Evolutionary conservation across 2,888 invertebrate genomes (phyloP), one percentile per base, ranked within the genome.

Genomic region (Tanytarsus gracilentus): DNA sequence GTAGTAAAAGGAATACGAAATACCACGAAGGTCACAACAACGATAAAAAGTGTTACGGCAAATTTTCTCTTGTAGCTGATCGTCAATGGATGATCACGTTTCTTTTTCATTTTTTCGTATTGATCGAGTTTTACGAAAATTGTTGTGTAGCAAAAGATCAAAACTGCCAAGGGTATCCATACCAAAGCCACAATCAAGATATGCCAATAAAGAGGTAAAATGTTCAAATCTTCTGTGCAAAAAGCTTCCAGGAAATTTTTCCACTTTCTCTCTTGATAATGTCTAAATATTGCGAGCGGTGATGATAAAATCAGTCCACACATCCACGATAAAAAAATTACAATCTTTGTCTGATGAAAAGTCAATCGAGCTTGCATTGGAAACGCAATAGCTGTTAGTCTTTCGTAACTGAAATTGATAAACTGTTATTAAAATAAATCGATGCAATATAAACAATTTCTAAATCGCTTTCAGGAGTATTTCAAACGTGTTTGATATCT

Each of bases 371-470:
- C 83, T 65, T 86, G 85, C 66, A 80, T 75, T 0, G 88, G 85
- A 61, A 86, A 71, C 0, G 85, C 85, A 39, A 92, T 88, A 6
- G 88, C 88, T 3, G 88, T 86, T 23, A 92, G 75, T 18, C 92
- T 79, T 69, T 92, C 90, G 67, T 88, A 89, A 53, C 88, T 88
- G 21, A 0, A 92, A 85, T 21, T 84, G 79, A 8, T 44, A 3
- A 44, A 33, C 3, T 33, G 9, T 33, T 4, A 21, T 23, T 23
- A 2, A 9, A 23, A 23, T 21, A 1, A 11, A 3, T 44, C 11
- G 9, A 18, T 8, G 9, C 9, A 2, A 1, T 23, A 3, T 44
- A 30, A 86, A 82, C 62, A 92, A 77, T 61, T 86, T 89, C 62
- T 86, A 79, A 0, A 91, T 86, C 49, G 86, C 85, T 2, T 88